Percentiles rank a stretch among this genome's conserved stretches.
Conservation (phyloP, 2,113 vertebrate genomes). For the Triplophysa siluroides region DNA sequence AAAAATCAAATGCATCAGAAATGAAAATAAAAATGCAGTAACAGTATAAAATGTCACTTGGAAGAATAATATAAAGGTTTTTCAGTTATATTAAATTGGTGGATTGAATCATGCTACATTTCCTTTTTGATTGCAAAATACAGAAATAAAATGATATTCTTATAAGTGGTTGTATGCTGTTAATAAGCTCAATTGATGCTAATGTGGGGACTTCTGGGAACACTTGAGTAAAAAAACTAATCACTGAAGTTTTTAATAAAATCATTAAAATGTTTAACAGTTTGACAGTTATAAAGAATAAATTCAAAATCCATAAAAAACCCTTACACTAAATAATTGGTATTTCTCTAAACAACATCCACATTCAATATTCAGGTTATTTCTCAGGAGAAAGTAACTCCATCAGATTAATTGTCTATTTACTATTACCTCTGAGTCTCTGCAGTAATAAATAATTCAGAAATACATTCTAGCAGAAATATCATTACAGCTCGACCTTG, state of each 20-base stretch:
- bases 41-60: neutral
- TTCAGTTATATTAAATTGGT: neutral
- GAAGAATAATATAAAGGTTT: too few species aligned
- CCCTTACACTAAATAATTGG: conserved; percentile 10
- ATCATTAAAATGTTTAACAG: conserved; percentile 1
- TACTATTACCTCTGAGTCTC: conserved; percentile 30
- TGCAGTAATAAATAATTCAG: conserved; percentile 52
- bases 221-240: too few species aligned
- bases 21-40: neutral
- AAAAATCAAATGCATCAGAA: too few species aligned
- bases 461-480: conserved; percentile 33
- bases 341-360: conserved; percentile 35
- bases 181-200: neutral
- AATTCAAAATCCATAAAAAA: too few species aligned
- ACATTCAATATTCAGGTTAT: conserved; percentile 35
- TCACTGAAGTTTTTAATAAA: neutral
- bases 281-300: neutral
- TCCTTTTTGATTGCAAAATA: neutral
- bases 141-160: neutral
- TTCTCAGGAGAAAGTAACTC: conserved; percentile 46
- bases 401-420: conserved; percentile 44
- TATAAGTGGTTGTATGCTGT: neutral
- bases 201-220: neutral
- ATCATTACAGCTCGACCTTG: conserved; percentile 42
- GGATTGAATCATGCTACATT: neutral